Percentiles rank a stretch among this genome's conserved stretches.
phyloP scores from a whole-genome alignment of 2,797 vertebrate genomes.

The Heteromormyrus szaboi region DNA sequence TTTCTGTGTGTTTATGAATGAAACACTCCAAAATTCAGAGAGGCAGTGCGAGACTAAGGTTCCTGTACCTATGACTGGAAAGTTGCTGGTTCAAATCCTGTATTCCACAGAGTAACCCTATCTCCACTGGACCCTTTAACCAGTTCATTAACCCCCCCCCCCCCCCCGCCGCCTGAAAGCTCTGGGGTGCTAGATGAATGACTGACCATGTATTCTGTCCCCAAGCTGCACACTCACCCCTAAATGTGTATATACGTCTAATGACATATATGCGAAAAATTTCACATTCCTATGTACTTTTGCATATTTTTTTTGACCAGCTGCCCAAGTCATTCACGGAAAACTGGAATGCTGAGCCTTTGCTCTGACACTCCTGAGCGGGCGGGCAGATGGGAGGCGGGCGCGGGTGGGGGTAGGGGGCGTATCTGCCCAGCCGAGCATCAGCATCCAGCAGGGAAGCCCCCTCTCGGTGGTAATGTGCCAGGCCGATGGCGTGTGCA shows the following conservation, averaged over 20 bases:
- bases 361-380: constrained; percentile 79
- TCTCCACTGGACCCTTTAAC: background rate
- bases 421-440: constrained; percentile 90
- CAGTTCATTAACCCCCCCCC: background rate
- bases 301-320: background rate
- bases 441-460: constrained; percentile 79
- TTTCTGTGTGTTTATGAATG: background rate
- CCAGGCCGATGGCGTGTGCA: constrained; percentile 97
- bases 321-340: background rate
- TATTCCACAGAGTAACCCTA: background rate
- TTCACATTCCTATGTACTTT: background rate
- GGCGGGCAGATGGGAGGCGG: constrained; percentile 88
- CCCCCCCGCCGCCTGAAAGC: background rate
- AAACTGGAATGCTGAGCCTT: background rate
- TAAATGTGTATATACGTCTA: background rate
- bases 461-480: constrained; percentile 92
- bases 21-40: background rate
- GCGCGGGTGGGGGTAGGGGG: constrained; percentile 51
- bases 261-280: background rate
- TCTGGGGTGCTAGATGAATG: background rate
- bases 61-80: background rate
- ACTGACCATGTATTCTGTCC: background rate
- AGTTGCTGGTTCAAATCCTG: background rate
- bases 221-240: background rate
- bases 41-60: background rate